A percentile compares a stretch with the other conserved stretches of the same genome.
phyloP scores from a whole-genome alignment of 2,888 invertebrate species.

The Noctua pronuba region DNA sequence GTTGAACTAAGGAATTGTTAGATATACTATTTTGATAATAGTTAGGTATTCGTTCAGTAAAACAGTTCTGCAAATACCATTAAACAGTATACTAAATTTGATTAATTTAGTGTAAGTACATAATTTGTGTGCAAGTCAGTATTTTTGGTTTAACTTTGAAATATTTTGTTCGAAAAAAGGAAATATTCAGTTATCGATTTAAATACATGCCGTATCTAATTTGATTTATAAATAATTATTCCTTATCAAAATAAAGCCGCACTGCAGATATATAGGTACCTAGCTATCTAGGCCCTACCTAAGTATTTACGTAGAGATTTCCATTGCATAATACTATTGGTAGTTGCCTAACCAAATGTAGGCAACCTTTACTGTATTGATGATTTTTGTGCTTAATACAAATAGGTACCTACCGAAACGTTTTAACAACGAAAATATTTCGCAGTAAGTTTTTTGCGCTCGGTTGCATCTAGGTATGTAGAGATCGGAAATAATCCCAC shows the following conservation, averaged over 20 bases:
- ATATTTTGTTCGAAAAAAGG: too few species aligned
- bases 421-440: background rate
- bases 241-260: background rate
- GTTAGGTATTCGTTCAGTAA: too few species aligned
- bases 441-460: background rate
- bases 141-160: too few species aligned
- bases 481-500: background rate
- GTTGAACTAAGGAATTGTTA: too few species aligned
- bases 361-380: background rate
- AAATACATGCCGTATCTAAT: too few species aligned
- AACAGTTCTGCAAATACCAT: too few species aligned
- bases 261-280: background rate
- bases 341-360: background rate
- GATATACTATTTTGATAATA: too few species aligned
- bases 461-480: background rate
- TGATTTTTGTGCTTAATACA: slow-evolving; percentile 13
- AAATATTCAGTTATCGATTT: too few species aligned
- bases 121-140: too few species aligned
- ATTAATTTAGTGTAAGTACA: too few species aligned
- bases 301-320: background rate
- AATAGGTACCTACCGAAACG: background rate
- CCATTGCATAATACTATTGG: background rate
- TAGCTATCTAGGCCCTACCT: background rate
- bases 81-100: too few species aligned
- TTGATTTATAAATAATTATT: background rate